A percentile compares a stretch with the other conserved stretches of the same genome.
Evolutionary conservation across 1,140 invertebrate genomes (phyloP).

Genomic region (Drosophila simulans): DNA sequence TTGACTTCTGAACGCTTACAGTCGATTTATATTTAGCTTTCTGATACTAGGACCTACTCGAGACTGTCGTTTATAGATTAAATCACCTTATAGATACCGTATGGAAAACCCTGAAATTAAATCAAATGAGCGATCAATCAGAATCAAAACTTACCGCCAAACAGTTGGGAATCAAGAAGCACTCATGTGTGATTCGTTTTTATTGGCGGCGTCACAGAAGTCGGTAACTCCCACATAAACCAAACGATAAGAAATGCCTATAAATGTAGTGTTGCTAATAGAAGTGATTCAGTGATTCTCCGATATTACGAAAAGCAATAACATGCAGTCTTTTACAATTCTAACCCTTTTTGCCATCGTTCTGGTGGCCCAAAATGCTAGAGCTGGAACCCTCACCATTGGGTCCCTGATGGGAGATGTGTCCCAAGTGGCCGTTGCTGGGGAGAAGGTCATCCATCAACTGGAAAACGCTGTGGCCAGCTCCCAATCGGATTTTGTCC

Average conservation of each 20-base stretch:
- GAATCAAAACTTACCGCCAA: constrained; percentile 6
- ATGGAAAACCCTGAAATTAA: constrained; percentile 8
- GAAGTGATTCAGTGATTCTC: constrained; percentile 27
- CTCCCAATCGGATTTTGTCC: constrained; percentile 8
- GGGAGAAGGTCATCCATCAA: constrained; percentile 31
- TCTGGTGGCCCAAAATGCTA: constrained; percentile 20
- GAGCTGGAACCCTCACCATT: constrained; percentile 22
- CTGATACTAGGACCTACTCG: background rate
- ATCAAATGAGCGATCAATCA: constrained; percentile 48
- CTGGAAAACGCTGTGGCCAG: constrained; percentile 21
- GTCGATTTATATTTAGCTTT: constrained; percentile 1
- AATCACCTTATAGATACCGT: constrained; percentile 14
- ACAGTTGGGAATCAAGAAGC: constrained; percentile 24
- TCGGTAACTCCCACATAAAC: background rate
- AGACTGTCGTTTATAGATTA: background rate
- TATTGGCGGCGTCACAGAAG: constrained; percentile 32
- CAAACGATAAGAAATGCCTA: constrained; percentile 37
- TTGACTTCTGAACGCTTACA: background rate
- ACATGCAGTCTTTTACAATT: constrained; percentile 33
- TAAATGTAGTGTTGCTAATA: constrained; percentile 24
- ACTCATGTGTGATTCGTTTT: constrained; percentile 43
- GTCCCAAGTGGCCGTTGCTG: constrained; percentile 37
- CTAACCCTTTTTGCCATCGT: constrained; percentile 13
- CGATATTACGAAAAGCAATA: constrained; percentile 11
- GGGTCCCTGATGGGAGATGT: constrained; percentile 32